Conservation (phyloP, 2,797 vertebrate genomes). For the Danio choprae region DNA sequence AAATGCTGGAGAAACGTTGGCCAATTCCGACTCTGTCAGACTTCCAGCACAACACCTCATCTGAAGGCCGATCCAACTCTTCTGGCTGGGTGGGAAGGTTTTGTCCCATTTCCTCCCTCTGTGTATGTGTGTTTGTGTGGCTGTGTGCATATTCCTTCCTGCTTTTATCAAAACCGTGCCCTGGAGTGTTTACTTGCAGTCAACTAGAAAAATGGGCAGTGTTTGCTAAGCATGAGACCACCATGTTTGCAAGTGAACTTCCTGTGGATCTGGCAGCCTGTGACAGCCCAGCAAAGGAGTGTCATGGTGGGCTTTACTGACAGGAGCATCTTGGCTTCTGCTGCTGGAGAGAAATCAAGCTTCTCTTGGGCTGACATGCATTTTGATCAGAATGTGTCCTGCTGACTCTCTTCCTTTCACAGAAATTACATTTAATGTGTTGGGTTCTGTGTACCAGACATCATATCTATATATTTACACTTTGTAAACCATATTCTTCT, state of each 20-base stretch:
- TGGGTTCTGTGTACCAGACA: conserved; percentile 1
- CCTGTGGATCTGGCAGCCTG: conserved; percentile 75
- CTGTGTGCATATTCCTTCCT: conserved; percentile 56
- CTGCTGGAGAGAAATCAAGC: conserved; percentile 67
- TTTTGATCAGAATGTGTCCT: conserved; percentile 57
- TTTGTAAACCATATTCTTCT: neutral
- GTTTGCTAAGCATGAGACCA: conserved; percentile 84
- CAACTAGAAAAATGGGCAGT: conserved; percentile 71
- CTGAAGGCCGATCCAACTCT: conserved; percentile 50
- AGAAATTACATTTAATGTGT: conserved; percentile 4
- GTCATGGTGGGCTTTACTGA: conserved; percentile 72
- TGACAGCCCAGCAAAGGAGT: conserved; percentile 49
- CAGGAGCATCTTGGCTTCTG: conserved; percentile 70
- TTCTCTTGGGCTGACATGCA: conserved; percentile 59
- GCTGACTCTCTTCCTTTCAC: conserved; percentile 55
- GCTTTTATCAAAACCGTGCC: conserved; percentile 63
- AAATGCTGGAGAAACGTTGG: conserved; percentile 63
- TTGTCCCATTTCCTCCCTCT: conserved; percentile 53
- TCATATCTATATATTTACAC: neutral
- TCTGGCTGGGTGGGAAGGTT: conserved; percentile 51
- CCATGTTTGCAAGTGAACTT: conserved; percentile 79
- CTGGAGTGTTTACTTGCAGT: conserved; percentile 73
- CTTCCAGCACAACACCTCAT: conserved; percentile 61
- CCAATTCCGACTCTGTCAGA: conserved; percentile 56
- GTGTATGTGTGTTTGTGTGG: conserved; percentile 37